Evolutionary conservation across 1,140 invertebrate species (phyloP).

Genomic region (Eueides isabella): DNA sequence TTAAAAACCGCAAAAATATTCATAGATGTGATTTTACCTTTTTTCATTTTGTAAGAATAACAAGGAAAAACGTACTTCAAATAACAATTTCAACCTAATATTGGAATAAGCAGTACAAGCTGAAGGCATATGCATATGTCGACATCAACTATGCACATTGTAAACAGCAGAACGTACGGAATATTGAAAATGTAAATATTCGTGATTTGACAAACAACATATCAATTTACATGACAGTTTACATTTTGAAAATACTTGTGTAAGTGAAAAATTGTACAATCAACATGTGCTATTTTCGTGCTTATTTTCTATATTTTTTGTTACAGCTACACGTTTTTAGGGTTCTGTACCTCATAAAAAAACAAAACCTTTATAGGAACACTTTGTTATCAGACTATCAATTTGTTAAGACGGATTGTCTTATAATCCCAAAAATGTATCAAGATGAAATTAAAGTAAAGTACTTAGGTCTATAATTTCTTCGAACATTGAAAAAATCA

Average conservation of each 20-base stretch:
- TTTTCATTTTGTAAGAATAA: not conserved
- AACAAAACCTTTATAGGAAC: no score
- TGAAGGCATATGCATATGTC: not conserved
- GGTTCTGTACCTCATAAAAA: no score
- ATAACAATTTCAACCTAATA: not conserved
- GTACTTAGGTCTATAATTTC: no score
- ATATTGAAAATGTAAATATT: not conserved
- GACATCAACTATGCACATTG: not conserved
- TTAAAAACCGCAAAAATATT: no score
- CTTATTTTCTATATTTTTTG: no score
- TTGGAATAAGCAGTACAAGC: not conserved
- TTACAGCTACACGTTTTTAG: no score
- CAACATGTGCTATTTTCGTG: not conserved
- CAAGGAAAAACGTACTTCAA: not conserved
- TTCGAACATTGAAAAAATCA: no score
- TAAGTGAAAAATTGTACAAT: not conserved
- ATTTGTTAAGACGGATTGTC: no score
- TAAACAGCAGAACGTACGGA: not conserved
- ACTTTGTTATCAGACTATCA: no score
- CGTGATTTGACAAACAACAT: not conserved
- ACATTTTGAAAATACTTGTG: not conserved
- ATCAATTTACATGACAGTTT: not conserved
- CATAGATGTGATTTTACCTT: no score
- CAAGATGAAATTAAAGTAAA: no score
- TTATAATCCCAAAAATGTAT: no score